phyloP scores from a whole-genome alignment of 2,888 invertebrate genomes.

The Chaetogeoica ovagalla region DNA sequence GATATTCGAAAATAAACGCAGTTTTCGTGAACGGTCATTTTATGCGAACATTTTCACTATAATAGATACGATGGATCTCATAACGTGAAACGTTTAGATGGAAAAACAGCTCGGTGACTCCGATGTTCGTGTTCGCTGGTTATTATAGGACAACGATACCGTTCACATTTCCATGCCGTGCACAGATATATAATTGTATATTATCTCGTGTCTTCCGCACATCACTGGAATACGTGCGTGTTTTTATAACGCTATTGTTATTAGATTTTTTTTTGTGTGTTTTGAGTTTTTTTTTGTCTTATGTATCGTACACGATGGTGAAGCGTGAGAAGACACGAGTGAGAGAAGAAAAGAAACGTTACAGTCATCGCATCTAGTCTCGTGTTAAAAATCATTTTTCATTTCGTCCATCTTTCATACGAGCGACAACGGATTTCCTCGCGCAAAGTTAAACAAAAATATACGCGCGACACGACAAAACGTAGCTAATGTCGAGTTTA shows the following conservation, averaged over 20 bases:
- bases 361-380: slow-evolving; percentile 20
- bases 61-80: too few relatives aligned
- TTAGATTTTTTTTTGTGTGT: neutral
- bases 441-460: neutral
- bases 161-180: neutral
- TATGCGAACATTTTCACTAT: too few relatives aligned
- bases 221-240: neutral
- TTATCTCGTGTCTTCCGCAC: neutral
- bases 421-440: slow-evolving; percentile 1
- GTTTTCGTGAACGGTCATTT: too few relatives aligned
- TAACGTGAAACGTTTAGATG: too few relatives aligned
- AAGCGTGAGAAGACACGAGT: slow-evolving; percentile 30
- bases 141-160: neutral
- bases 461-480: neutral
- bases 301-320: neutral
- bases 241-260: slow-evolving; percentile 16
- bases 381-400: slow-evolving; percentile 21
- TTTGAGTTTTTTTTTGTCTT: neutral
- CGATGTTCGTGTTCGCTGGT: neutral
- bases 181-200: slow-evolving; percentile 1
- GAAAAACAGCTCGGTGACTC: neutral
- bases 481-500: slow-evolving; percentile 1
- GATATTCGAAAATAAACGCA: too few relatives aligned
- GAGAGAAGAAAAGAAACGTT: neutral
- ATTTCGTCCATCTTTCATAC: neutral